A percentile compares a stretch with the other conserved stretches of the same genome.
Evolutionary conservation across 2,888 invertebrate species (phyloP).

Genomic region (Lypha dubia): DNA sequence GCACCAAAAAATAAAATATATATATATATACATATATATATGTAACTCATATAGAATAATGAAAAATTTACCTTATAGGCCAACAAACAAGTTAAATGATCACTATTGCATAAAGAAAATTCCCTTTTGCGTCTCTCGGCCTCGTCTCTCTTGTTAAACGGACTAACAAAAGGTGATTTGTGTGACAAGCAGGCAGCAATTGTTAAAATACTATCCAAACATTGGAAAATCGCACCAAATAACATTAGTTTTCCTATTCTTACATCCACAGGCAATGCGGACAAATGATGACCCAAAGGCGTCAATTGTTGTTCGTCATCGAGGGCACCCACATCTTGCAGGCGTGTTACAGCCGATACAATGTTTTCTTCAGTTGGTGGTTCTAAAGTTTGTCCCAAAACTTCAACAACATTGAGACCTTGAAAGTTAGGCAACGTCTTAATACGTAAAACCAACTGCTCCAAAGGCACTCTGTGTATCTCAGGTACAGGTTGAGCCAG

Average conservation of each 20-base stretch:
- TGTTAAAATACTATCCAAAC: slow-evolving; percentile 95
- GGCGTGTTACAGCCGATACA: slow-evolving; percentile 87
- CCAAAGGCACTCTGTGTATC: slow-evolving; percentile 94
- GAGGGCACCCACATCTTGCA: slow-evolving; percentile 91
- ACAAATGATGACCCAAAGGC: slow-evolving; percentile 93
- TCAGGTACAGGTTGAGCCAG: slow-evolving; percentile 92
- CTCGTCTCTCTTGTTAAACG: slow-evolving; percentile 88
- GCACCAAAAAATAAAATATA: neutral
- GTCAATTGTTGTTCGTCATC: slow-evolving; percentile 90
- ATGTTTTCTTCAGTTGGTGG: slow-evolving; percentile 89
- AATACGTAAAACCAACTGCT: slow-evolving; percentile 90
- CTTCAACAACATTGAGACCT: slow-evolving; percentile 77
- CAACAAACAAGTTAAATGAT: slow-evolving; percentile 93
- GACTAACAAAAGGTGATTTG: slow-evolving; percentile 90
- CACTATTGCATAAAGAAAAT: slow-evolving; percentile 92
- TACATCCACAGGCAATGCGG: slow-evolving; percentile 94
- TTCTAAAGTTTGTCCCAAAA: slow-evolving; percentile 86
- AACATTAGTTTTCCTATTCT: slow-evolving; percentile 96
- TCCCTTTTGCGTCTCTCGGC: slow-evolving; percentile 89
- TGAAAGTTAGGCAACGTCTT: slow-evolving; percentile 86
- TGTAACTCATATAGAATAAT: too few relatives aligned
- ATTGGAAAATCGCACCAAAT: slow-evolving; percentile 95
- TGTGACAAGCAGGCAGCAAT: slow-evolving; percentile 93
- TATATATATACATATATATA: neutral
- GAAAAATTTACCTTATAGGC: slow-evolving; percentile 88